Evolutionary conservation across 2,888 invertebrate species (phyloP).

Genomic region (Yponomeuta evonymella): DNA sequence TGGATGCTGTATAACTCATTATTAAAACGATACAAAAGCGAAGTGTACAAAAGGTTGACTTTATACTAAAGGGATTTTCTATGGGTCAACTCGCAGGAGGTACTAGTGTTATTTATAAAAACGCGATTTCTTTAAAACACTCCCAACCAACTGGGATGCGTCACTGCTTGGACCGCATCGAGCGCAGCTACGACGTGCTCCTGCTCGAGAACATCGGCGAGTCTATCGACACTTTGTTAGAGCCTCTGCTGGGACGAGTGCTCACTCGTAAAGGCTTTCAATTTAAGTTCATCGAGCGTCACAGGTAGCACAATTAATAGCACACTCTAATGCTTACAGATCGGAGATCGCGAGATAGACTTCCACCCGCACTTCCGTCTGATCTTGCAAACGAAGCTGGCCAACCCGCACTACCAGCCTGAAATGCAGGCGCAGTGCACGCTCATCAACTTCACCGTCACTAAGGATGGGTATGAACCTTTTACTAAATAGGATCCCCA

Average conservation of each 20-base stretch:
- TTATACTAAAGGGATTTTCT: too few relatives aligned
- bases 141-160: slow-evolving; percentile 75
- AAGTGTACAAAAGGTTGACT: too few relatives aligned
- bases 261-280: slow-evolving; percentile 91
- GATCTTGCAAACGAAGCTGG: slow-evolving; percentile 93
- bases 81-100: too few relatives aligned
- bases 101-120: too few relatives aligned
- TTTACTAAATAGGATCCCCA: too few relatives aligned
- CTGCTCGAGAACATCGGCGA: slow-evolving; percentile 95
- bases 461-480: slow-evolving; percentile 82
- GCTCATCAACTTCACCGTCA: slow-evolving; percentile 96
- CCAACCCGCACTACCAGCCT: slow-evolving; percentile 97
- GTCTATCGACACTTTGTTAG: slow-evolving; percentile 91
- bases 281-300: slow-evolving; percentile 37
- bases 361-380: slow-evolving; percentile 88
- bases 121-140: too few relatives aligned
- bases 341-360: slow-evolving; percentile 95
- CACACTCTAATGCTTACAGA: slow-evolving; percentile 70
- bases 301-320: background rate
- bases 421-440: slow-evolving; percentile 98
- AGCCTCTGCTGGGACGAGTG: slow-evolving; percentile 90
- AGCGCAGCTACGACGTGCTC: slow-evolving; percentile 58
- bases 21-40: too few relatives aligned
- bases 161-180: too few relatives aligned
- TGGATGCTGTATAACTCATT: too few relatives aligned